Evolutionary conservation across 2,888 invertebrate species (phyloP).

Genomic region (Craniophora ligustri): DNA sequence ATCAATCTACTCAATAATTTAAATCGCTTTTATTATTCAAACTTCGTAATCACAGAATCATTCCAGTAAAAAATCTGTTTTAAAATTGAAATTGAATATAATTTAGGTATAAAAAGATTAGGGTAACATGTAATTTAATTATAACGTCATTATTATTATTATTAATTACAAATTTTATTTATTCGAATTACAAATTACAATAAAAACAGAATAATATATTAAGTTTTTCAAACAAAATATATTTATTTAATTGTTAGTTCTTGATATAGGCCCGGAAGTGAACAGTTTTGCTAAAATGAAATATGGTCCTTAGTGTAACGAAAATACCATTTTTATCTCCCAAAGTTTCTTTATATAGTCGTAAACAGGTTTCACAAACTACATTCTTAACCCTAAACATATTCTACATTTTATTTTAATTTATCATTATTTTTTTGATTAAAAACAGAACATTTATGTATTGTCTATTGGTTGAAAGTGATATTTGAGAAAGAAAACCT

Average conservation of each 20-base stretch:
- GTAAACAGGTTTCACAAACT: neutral
- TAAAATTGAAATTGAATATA: conserved; percentile 35
- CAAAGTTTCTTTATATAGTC: neutral
- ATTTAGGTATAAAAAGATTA: conserved; percentile 43
- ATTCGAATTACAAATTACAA: conserved; percentile 51
- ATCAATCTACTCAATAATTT: conserved; percentile 14
- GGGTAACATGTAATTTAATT: conserved; percentile 51
- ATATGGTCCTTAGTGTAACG: neutral
- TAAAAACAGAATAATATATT: conserved; percentile 48
- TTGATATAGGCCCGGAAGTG: conserved; percentile 4
- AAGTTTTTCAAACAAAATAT: conserved; percentile 34
- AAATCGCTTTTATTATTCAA: conserved; percentile 28
- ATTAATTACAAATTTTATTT: conserved; percentile 53
- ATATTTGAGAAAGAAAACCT: too few species aligned
- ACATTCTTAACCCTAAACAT: neutral
- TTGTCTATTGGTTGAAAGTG: too few species aligned
- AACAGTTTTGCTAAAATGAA: too few species aligned
- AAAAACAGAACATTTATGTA: too few species aligned
- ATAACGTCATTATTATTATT: conserved; percentile 38
- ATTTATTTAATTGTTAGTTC: conserved; percentile 34
- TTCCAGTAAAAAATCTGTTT: conserved; percentile 47
- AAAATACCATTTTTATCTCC: neutral
- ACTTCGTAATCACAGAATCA: conserved; percentile 37
- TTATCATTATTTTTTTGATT: too few species aligned
- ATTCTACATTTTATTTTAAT: neutral